Percentiles rank a stretch among this genome's conserved stretches.
These are phyloP conservation scores for Palythoa grandis DNA, from an alignment of 92 coral and sea anemone genomes.

Conservation along the genomic window DNA sequence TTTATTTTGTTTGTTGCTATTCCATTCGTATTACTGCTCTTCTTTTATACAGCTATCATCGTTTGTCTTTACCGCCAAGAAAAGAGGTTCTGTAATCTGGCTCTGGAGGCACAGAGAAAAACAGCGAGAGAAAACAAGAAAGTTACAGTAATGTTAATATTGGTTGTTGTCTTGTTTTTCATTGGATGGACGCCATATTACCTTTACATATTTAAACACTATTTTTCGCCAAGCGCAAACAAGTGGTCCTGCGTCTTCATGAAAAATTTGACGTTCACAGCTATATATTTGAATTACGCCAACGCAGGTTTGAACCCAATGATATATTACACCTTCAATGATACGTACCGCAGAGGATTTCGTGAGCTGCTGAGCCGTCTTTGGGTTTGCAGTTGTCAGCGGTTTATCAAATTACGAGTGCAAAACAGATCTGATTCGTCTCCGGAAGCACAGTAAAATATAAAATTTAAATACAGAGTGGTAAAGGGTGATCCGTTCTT, in stretches of 20 bases:
- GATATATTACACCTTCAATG: constrained; percentile 32
- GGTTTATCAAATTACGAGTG: background rate
- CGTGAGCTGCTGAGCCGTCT: background rate
- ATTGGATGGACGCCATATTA: constrained; percentile 27
- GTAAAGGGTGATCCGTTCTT: no score
- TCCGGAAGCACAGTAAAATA: background rate
- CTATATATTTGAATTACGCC: constrained; percentile 29
- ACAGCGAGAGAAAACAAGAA: constrained; percentile 7
- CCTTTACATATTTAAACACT: constrained; percentile 14
- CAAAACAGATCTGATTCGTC: background rate
- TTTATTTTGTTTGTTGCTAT: constrained; percentile 21
- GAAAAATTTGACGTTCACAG: constrained; percentile 16
- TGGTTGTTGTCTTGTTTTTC: constrained; percentile 25
- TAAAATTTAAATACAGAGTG: no score
- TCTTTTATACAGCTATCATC: constrained; percentile 4
- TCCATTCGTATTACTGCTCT: background rate
- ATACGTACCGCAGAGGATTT: constrained; percentile 33
- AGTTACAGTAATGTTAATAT: constrained; percentile 15
- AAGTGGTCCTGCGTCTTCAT: constrained; percentile 29
- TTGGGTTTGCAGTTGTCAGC: background rate
- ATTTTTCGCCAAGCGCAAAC: background rate
- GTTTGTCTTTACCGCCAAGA: background rate
- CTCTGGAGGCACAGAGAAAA: constrained; percentile 11
- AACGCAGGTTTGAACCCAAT: constrained; percentile 36
- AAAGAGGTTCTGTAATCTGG: constrained; percentile 1